Base-by-base conservation (phyloP, 1,140 invertebrate genomes). In the Ostrea denselamellosa region DNA sequence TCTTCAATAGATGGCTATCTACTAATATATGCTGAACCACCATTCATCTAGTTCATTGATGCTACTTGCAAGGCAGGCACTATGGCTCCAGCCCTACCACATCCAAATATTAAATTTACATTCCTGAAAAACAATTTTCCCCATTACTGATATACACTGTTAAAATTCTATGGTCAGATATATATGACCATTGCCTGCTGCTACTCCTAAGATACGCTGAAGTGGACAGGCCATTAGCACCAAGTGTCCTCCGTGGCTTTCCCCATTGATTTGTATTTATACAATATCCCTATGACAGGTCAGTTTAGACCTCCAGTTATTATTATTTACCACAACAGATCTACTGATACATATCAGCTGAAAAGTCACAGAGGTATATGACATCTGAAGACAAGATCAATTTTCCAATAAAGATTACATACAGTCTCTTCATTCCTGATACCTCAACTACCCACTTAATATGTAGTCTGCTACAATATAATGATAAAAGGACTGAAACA, bases 1-100 rank as follows among this genome's bases (percentile, higher is more conserved):
- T 77, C 68, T 77, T 77, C 68, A 28, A 77, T 25, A 77, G 68
- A 77, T 77, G 68, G 25, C 25, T 77, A 77, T 77, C 68, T 77
- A 25, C 68, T 77, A 77, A 77, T 77, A 25, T 77, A 28, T 77
- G 28, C 68, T 17, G 14, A 12, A 14, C 22, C 28, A 28, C 68
- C 68, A 77, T 77, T 77, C 68, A 77, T 28, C 68, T 25, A 12
- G 3, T 77, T 9, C 28, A 77, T 77, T 77, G 68, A 77, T 77
- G 68, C 68, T 14, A 28, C 68, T 14, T 77, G 68, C 25, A 77
- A 77, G 25, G 12, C 25, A 22, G 68, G 68, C 25, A 28, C 8
- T 77, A 12, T 77, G 68, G 22, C 68, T 77, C 68, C 68, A 34
- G 68, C 68, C 14, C 25, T 34, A 25, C 10, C 68, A 77, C 68